Evolutionary conservation across 2,888 invertebrate species (phyloP).

Genomic region (Xanthorhoe designata): DNA sequence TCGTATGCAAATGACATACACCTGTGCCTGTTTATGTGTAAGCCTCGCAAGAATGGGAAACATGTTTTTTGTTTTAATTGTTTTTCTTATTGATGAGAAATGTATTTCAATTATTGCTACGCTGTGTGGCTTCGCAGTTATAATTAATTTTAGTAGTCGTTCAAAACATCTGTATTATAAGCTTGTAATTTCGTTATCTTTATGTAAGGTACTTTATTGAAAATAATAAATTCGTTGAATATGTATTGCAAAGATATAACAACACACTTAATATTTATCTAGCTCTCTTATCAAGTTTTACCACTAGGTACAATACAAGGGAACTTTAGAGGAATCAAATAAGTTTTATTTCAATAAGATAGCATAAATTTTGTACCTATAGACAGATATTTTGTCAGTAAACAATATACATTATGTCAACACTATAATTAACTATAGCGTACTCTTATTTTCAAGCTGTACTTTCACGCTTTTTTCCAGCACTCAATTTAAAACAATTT

Average conservation of each 20-base stretch:
- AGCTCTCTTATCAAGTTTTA: background rate
- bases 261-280: background rate
- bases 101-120: slow-evolving; percentile 32
- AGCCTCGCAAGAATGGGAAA: slow-evolving; percentile 46
- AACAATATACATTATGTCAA: background rate
- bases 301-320: background rate
- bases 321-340: background rate
- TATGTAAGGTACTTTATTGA: background rate
- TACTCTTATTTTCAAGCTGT: slow-evolving; percentile 12
- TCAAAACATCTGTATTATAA: slow-evolving; percentile 31
- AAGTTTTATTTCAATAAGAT: background rate
- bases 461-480: slow-evolving; percentile 33
- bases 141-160: slow-evolving; percentile 28
- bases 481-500: slow-evolving; percentile 38
- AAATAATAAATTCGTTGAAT: background rate
- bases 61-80: slow-evolving; percentile 38
- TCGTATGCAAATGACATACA: slow-evolving; percentile 73
- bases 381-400: too few relatives aligned
- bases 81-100: slow-evolving; percentile 36
- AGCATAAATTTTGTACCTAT: too few relatives aligned
- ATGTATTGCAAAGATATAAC: background rate
- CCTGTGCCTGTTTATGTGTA: slow-evolving; percentile 75
- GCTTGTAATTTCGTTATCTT: slow-evolving; percentile 16
- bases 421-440: background rate
- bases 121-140: slow-evolving; percentile 21